Evolutionary conservation across 2,888 invertebrate genomes (phyloP).

Genomic region (Heliconius erato): DNA sequence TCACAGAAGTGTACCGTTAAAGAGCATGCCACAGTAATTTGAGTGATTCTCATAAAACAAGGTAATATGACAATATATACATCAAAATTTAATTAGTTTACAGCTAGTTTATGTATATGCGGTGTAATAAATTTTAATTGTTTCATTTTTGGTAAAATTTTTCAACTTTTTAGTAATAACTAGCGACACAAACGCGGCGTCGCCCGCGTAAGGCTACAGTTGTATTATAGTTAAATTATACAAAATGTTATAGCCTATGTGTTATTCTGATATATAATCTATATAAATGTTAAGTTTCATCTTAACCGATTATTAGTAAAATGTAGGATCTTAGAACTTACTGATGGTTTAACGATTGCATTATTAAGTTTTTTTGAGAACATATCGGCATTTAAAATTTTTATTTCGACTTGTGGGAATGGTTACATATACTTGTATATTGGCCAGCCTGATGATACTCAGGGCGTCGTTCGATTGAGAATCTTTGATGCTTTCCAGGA

Average conservation of each 20-base stretch:
- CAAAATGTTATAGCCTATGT: too few species aligned
- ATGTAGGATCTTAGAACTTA: neutral
- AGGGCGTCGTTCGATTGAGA: neutral
- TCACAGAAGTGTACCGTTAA: slow-evolving; percentile 7
- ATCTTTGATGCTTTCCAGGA: neutral
- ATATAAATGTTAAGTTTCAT: too few species aligned
- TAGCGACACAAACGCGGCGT: neutral
- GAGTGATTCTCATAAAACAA: slow-evolving; percentile 22
- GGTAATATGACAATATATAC: slow-evolving; percentile 13
- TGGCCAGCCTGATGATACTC: neutral
- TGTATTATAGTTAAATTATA: too few species aligned
- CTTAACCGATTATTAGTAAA: too few species aligned
- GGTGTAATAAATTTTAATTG: neutral
- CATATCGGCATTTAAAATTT: neutral
- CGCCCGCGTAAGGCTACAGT: too few species aligned
- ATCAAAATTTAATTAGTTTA: neutral
- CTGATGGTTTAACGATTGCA: neutral
- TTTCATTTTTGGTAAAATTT: neutral
- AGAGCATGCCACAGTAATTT: slow-evolving; percentile 33
- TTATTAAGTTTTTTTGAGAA: neutral
- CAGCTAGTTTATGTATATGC: neutral
- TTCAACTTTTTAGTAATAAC: neutral
- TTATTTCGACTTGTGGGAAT: too few species aligned
- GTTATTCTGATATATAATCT: too few species aligned
- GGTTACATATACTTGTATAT: neutral